These are phyloP conservation scores for Heliconius hortense DNA, from an alignment of 2,888 invertebrate genomes.

Conservation along the genomic window DNA sequence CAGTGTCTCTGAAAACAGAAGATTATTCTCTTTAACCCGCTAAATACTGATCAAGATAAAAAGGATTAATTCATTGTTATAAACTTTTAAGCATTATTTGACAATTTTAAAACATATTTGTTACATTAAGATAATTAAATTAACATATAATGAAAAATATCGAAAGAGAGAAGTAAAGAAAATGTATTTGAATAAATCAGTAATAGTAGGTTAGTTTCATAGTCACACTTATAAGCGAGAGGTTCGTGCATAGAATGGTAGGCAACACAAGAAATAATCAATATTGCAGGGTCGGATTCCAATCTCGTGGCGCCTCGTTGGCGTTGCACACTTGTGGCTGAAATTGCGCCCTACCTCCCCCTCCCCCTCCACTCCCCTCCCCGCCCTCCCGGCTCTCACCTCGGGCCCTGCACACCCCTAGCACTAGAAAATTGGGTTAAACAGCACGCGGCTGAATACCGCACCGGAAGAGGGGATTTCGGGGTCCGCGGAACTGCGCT, in stretches of 20 bases:
- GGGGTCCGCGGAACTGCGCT: slow-evolving; percentile 74
- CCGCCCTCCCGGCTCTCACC: slow-evolving; percentile 58
- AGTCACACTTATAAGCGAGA: slow-evolving; percentile 25
- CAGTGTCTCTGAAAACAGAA: neutral
- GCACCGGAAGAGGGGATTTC: slow-evolving; percentile 77
- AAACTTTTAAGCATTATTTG: neutral
- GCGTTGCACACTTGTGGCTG: slow-evolving; percentile 74
- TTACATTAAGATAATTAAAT: too few species aligned
- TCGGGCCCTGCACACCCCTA: slow-evolving; percentile 68
- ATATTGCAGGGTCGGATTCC: slow-evolving; percentile 70
- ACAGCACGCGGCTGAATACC: slow-evolving; percentile 75
- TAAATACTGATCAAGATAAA: too few species aligned
- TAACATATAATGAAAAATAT: too few species aligned
- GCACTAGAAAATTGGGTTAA: slow-evolving; percentile 80
- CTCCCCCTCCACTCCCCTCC: slow-evolving; percentile 57
- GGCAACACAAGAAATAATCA: slow-evolving; percentile 67
- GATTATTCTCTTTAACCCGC: neutral
- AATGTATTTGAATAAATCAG: neutral
- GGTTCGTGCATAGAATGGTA: slow-evolving; percentile 44
- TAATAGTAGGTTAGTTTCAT: slow-evolving; percentile 1
- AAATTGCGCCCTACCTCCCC: slow-evolving; percentile 61
- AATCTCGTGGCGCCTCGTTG: slow-evolving; percentile 67
- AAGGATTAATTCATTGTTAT: too few species aligned
- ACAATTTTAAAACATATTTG: neutral
- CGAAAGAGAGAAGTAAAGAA: neutral